These are phyloP conservation scores for Epinotia nisella DNA, from an alignment of 2,888 invertebrate species.

Conservation along the genomic window DNA sequence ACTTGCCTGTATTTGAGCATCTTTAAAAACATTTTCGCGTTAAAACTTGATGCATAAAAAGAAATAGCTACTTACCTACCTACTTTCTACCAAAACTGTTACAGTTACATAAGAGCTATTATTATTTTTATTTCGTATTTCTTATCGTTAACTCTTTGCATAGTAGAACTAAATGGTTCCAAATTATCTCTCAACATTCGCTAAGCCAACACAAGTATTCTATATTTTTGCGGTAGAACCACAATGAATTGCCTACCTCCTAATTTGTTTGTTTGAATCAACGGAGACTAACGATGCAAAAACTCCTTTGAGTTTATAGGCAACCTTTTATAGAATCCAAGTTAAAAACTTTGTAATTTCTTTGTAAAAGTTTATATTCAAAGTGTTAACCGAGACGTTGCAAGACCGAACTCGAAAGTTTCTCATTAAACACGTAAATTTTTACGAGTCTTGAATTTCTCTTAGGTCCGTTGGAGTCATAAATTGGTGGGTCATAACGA, in stretches of 20 bases:
- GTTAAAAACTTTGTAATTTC: constrained; percentile 45
- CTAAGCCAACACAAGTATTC: no score
- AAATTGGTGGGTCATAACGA: constrained; percentile 41
- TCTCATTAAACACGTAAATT: constrained; percentile 52
- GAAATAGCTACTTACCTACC: no score
- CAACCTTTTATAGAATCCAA: constrained; percentile 46
- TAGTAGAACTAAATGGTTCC: no score
- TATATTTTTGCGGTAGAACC: background rate
- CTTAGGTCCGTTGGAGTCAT: constrained; percentile 42
- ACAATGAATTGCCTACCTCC: constrained; percentile 3
- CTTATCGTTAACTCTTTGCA: no score
- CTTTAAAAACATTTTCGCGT: no score
- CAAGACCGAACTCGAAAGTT: constrained; percentile 48
- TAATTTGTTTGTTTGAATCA: constrained; percentile 26
- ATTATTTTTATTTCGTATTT: no score
- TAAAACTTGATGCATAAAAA: no score
- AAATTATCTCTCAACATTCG: no score
- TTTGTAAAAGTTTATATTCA: constrained; percentile 46
- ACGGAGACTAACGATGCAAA: constrained; percentile 36
- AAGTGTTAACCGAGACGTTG: constrained; percentile 50
- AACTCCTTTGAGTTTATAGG: constrained; percentile 42
- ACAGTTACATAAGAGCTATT: no score
- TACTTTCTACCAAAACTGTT: no score
- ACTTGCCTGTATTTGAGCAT: no score
- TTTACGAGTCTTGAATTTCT: constrained; percentile 51